Base-by-base conservation (phyloP, 1,140 invertebrate genomes). In the Campodea augens region DNA sequence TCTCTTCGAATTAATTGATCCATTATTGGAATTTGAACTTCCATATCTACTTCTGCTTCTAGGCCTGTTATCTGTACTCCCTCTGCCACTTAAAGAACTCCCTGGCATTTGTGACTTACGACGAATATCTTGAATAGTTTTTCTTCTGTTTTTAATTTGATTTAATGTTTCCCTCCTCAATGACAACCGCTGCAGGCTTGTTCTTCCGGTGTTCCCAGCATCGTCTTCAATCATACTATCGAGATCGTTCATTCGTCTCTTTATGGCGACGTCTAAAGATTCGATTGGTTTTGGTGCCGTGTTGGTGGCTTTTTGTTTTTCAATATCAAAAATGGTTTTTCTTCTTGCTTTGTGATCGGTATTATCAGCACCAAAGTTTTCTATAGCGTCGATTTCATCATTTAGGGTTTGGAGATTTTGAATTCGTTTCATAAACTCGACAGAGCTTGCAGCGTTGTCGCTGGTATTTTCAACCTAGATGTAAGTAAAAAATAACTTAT, bases 301-400 rank as follows among this genome's bases (percentile, higher is more conserved):
- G 27, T 32, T 32, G 27, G 7, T 32, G 7, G 27, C 7, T 15
- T 32, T 7, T 32, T 43, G 45, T 25, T 50, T 51, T 36, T 57
- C 55, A 12, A 60, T 41, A 41, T 60, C 55, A 5, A 49, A 47
- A 27, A 60, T 55, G 0, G 55, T 60, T 40, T 60, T 58, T 40
- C 58, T 41, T 22, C 54, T 45, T 7, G 46, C 57, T 22, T 52
- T 43, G 15, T 41, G 29, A 19, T 56, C 48, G 10, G 5, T 10
- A 1, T 21, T 46, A 3, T 40, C 50, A 12, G 46, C 38, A 3
- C 45, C 15, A 10, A 42, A 49, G 25, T 49, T 48, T 39, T 51
- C 49, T 25, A 41, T 44, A 20, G 25, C 44, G 15, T 51, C 50
- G 24, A 52, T 48, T 19, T 51, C 54, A 40, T 40, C 38, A 7